Evolutionary conservation across 92 coral and sea anemone genomes (phyloP).

Genomic region (Phenganax subtilis): DNA sequence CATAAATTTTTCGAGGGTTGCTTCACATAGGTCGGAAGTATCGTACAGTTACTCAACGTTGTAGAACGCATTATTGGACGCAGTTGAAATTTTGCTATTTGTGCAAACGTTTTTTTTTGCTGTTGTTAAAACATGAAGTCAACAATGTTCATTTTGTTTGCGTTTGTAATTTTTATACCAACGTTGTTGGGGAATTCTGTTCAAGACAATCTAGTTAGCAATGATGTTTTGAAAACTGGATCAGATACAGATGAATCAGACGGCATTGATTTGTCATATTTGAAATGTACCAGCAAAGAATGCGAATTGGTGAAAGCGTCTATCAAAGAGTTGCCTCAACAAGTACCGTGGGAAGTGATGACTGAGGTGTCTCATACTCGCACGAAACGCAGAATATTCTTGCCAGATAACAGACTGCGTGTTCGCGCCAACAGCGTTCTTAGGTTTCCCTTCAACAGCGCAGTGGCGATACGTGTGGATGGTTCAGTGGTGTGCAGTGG

Average conservation of each 20-base stretch:
- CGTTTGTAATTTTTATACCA: background rate
- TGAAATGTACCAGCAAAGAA: constrained; percentile 14
- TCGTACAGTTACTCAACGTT: background rate
- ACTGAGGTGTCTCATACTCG: background rate
- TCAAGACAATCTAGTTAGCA: background rate
- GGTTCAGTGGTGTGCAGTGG: constrained; percentile 19
- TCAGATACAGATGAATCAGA: background rate
- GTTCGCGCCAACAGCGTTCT: background rate
- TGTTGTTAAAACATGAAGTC: background rate
- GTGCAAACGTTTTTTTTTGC: background rate
- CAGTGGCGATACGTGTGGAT: constrained; percentile 11
- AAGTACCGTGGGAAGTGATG: constrained; percentile 4
- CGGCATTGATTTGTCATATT: constrained; percentile 10
- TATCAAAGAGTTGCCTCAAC: background rate
- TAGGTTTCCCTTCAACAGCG: constrained; percentile 18
- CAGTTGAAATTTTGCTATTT: background rate
- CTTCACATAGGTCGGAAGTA: background rate
- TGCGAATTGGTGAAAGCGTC: constrained; percentile 1
- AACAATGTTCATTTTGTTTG: background rate
- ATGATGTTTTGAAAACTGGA: background rate
- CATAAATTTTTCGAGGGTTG: background rate
- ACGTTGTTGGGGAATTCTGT: background rate
- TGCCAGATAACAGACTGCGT: constrained; percentile 20
- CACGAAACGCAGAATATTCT: constrained; percentile 17
- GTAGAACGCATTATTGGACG: too few species aligned